phyloP scores from a whole-genome alignment of 2,797 vertebrate species.

The Erpetoichthys calabaricus region DNA sequence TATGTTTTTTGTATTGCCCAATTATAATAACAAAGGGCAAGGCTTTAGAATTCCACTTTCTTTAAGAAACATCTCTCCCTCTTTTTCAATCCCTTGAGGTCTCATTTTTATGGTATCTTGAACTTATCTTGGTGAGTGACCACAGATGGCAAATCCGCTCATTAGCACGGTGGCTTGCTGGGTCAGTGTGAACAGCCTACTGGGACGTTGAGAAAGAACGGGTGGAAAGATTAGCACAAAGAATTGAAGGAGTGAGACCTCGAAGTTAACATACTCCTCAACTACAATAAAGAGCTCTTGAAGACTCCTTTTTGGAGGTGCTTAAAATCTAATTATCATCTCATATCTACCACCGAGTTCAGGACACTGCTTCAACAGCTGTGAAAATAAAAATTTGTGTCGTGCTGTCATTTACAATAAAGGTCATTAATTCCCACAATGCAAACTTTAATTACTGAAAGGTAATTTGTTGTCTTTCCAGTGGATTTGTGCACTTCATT shows the following conservation, averaged over 20 bases:
- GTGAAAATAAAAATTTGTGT: slow-evolving; percentile 34
- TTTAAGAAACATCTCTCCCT: neutral
- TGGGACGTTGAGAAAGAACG: slow-evolving; percentile 38
- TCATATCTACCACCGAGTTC: slow-evolving; percentile 17
- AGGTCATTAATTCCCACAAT: slow-evolving; percentile 1
- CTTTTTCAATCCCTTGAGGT: neutral
- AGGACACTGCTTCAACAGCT: slow-evolving; percentile 45
- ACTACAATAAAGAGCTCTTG: slow-evolving; percentile 35
- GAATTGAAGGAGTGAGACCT: slow-evolving; percentile 43
- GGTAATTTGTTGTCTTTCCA: slow-evolving; percentile 17
- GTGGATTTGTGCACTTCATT: neutral
- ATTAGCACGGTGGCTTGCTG: slow-evolving; percentile 52
- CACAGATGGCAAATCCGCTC: slow-evolving; percentile 52
- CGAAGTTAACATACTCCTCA: slow-evolving; percentile 43
- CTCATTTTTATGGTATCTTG: slow-evolving; percentile 11
- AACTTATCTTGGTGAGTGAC: slow-evolving; percentile 24
- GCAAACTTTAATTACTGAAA: slow-evolving; percentile 26
- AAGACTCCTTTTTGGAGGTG: slow-evolving; percentile 43
- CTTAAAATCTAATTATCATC: slow-evolving; percentile 55
- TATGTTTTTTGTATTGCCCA: neutral
- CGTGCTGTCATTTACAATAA: slow-evolving; percentile 23
- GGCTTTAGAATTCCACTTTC: neutral
- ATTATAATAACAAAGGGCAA: slow-evolving; percentile 5
- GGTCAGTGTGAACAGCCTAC: slow-evolving; percentile 37
- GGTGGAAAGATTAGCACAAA: slow-evolving; percentile 49